Conservation (phyloP, 2,888 invertebrate species). For the Osmoderma eremita region DNA sequence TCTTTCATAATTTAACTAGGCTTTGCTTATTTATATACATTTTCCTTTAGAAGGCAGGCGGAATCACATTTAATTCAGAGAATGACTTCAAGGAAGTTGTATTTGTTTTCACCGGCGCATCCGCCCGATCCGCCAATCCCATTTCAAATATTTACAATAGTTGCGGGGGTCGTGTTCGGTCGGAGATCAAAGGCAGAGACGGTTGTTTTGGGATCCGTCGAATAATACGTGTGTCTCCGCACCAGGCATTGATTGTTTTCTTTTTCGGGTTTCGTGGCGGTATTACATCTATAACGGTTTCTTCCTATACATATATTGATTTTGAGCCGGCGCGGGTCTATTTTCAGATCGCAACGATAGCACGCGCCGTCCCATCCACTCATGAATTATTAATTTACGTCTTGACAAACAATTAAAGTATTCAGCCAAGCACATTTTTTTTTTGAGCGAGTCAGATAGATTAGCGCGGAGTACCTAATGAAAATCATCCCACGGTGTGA, state of each 20-base stretch:
- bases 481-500: not conserved
- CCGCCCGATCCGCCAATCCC: conserved; percentile 14
- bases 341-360: conserved; percentile 26
- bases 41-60: no score
- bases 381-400: conserved; percentile 36
- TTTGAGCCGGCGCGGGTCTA: conserved; percentile 12
- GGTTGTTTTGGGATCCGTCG: conserved; percentile 17
- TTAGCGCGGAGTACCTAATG: conserved; percentile 3
- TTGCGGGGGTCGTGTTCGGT: conserved; percentile 12
- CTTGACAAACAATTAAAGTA: conserved; percentile 35
- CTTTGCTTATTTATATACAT: no score
- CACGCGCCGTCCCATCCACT: conserved; percentile 23
- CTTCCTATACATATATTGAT: conserved; percentile 19
- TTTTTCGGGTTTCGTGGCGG: conserved; percentile 19
- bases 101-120: conserved; percentile 22
- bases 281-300: conserved; percentile 15
- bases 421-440: conserved; percentile 21
- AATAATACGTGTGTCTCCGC: conserved; percentile 33
- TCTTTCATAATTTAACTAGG: no score
- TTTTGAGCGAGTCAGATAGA: not conserved
- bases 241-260: conserved; percentile 31
- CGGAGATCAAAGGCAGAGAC: conserved; percentile 22
- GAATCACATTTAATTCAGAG: conserved; percentile 11
- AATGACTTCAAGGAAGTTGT: conserved; percentile 20
- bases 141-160: conserved; percentile 35